Percentiles rank a stretch among this genome's conserved stretches.
These are phyloP conservation scores for Trichoplusia ni DNA, from an alignment of 1,140 invertebrate species.

Conservation along the genomic window DNA sequence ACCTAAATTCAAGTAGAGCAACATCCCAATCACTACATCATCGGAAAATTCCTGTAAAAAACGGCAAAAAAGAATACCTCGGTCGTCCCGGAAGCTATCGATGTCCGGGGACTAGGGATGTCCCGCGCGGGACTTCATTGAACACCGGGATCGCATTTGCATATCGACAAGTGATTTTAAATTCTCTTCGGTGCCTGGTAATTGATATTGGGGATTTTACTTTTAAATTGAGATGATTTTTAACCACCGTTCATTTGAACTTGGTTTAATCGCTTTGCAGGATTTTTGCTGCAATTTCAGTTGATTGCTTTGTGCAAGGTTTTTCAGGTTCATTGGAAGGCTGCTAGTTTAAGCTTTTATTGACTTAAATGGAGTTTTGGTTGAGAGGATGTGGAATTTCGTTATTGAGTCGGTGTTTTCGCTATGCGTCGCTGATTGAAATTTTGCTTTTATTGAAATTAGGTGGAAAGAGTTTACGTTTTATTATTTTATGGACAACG, in stretches of 20 bases:
- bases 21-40: constrained; percentile 14
- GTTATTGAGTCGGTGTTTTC: no score
- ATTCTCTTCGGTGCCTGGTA: constrained; percentile 31
- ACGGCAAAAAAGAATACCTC: constrained; percentile 55
- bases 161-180: constrained; percentile 57
- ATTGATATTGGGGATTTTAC: constrained; percentile 42
- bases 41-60: constrained; percentile 41
- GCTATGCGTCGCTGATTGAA: no score
- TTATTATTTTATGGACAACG: no score
- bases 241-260: background rate
- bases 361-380: no score
- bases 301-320: constrained; percentile 5
- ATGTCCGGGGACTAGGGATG: constrained; percentile 20
- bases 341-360: no score
- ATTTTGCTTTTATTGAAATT: no score
- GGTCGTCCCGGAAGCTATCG: constrained; percentile 22
- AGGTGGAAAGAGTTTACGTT: no score
- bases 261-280: constrained; percentile 10
- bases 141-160: constrained; percentile 61
- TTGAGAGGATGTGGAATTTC: no score
- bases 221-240: constrained; percentile 31
- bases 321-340: no score
- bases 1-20: constrained; percentile 46
- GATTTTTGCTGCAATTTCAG: background rate
- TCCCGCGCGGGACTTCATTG: constrained; percentile 38